These are phyloP conservation scores for Saturnia pavonia DNA, from an alignment of 2,888 invertebrate genomes.

Conservation along the genomic window DNA sequence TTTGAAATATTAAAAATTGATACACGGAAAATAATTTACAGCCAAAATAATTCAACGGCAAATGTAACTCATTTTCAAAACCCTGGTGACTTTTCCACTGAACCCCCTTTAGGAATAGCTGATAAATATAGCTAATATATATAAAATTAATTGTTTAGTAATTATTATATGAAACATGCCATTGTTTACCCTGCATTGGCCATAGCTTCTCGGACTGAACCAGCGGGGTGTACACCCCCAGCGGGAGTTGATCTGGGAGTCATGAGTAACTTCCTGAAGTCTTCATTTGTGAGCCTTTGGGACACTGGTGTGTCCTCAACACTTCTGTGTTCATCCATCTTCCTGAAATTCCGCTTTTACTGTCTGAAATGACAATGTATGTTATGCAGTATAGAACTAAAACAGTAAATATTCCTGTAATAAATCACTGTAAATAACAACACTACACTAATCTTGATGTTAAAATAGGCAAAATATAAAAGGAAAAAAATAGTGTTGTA, in stretches of 20 bases:
- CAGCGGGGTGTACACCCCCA: constrained; percentile 73
- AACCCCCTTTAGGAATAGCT: background rate
- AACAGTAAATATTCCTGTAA: background rate
- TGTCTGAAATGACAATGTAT: background rate
- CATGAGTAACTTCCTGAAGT: constrained; percentile 97
- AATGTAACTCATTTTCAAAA: background rate
- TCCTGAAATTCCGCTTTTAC: constrained; percentile 31
- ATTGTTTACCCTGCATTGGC: constrained; percentile 80
- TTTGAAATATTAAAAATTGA: background rate
- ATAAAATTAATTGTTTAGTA: background rate
- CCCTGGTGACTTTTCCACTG: background rate
- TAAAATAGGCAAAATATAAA: background rate
- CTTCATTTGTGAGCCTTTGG: constrained; percentile 96
- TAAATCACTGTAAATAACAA: background rate
- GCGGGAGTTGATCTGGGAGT: constrained; percentile 91
- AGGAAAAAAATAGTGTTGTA: too few relatives aligned
- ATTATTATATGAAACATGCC: constrained; percentile 1
- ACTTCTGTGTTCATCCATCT: constrained; percentile 76
- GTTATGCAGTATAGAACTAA: background rate
- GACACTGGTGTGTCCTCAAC: constrained; percentile 85
- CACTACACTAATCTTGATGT: background rate
- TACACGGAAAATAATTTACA: too few relatives aligned
- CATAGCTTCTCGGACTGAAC: constrained; percentile 86
- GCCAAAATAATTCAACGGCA: background rate
- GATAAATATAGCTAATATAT: background rate